These are phyloP conservation scores for Tympanoctomys barrerae DNA, from an alignment of 2,797 vertebrate species.

Conservation along the genomic window DNA sequence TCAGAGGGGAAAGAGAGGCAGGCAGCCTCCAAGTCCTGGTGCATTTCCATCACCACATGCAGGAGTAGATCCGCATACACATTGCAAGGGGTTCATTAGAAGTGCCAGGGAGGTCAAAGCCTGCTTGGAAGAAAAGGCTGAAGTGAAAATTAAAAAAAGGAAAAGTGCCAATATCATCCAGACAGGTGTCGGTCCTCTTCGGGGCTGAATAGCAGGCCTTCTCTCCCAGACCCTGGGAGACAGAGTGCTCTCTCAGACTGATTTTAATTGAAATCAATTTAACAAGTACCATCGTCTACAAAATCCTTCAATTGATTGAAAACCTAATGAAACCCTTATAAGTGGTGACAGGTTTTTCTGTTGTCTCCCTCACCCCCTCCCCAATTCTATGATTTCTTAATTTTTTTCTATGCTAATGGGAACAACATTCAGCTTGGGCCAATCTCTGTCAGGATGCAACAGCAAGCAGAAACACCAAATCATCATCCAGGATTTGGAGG, in stretches of 20 bases:
- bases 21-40: conserved; percentile 68
- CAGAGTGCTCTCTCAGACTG: conserved; percentile 16
- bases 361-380: background rate
- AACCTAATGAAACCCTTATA: conserved; percentile 71
- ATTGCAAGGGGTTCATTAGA: conserved; percentile 75
- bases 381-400: background rate
- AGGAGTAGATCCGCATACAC: background rate
- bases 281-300: conserved; percentile 70
- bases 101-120: conserved; percentile 77
- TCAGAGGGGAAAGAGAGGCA: conserved; percentile 88
- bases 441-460: background rate
- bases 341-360: conserved; percentile 53
- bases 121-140: conserved; percentile 78
- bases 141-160: conserved; percentile 80
- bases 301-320: conserved; percentile 76
- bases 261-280: conserved; percentile 80
- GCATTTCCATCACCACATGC: conserved; percentile 83
- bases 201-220: conserved; percentile 46
- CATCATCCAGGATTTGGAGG: no score
- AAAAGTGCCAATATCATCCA: conserved; percentile 58
- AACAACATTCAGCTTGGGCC: background rate
- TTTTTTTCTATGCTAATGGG: background rate
- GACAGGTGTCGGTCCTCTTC: conserved; percentile 63
- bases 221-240: conserved; percentile 45
- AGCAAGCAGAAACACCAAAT: no score